A percentile compares a stretch with the other conserved stretches of the same genome.
Conservation (phyloP, 2,888 invertebrate species). For the Osmoderma eremita region DNA sequence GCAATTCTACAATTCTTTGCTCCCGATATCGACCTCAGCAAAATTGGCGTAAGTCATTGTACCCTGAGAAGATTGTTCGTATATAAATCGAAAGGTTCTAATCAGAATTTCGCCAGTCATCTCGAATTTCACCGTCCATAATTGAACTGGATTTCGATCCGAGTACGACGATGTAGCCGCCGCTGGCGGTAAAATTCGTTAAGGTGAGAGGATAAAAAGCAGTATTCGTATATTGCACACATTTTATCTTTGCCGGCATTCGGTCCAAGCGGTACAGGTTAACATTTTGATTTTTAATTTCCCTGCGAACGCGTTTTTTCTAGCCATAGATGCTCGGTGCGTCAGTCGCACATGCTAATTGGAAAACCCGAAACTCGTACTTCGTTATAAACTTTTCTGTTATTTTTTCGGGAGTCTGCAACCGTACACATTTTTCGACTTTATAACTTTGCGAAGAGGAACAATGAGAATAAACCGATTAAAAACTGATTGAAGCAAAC, state of each 20-base stretch:
- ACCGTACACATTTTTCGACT: no score
- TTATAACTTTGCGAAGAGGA: no score
- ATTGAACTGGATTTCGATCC: slow-evolving; percentile 25
- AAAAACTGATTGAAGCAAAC: no score
- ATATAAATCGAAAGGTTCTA: slow-evolving; percentile 27
- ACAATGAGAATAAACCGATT: no score
- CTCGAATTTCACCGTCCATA: slow-evolving; percentile 31
- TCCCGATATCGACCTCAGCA: no score
- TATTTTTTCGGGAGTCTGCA: no score
- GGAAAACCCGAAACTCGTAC: neutral
- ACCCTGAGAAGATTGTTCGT: neutral
- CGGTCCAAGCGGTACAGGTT: neutral
- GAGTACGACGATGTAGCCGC: slow-evolving; percentile 1
- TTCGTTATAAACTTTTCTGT: neutral
- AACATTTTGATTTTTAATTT: slow-evolving; percentile 17
- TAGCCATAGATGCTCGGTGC: neutral
- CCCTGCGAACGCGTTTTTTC: neutral
- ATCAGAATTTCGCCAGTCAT: slow-evolving; percentile 36
- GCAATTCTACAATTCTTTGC: no score
- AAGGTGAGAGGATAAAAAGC: neutral
- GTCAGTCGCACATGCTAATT: neutral
- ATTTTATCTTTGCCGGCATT: slow-evolving; percentile 18
- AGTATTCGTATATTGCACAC: neutral
- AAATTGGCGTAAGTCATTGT: slow-evolving; percentile 14
- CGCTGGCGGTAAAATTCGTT: slow-evolving; percentile 29